phyloP scores from a whole-genome alignment of 1,140 invertebrate species.

The Triops longicaudatus region DNA sequence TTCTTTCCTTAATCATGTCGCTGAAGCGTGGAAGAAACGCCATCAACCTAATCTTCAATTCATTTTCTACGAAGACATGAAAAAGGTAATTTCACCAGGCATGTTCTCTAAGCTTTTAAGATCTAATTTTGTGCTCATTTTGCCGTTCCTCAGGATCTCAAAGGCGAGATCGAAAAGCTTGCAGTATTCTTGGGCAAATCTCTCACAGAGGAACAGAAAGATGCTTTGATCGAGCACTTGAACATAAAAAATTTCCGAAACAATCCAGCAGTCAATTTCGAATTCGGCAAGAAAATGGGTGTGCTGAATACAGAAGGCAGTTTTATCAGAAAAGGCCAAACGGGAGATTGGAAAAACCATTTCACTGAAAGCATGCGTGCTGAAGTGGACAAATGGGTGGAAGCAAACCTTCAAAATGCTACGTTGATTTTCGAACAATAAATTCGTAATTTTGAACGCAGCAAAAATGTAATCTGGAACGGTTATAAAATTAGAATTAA shows the following conservation, averaged over 20 bases:
- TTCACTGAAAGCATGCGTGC: conserved; percentile 35
- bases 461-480: too few relatives aligned
- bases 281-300: conserved; percentile 32
- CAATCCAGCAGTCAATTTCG: conserved; percentile 63
- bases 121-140: conserved; percentile 16
- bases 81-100: conserved; percentile 41
- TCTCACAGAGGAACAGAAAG: conserved; percentile 47
- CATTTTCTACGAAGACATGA: conserved; percentile 71
- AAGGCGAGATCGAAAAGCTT: conserved; percentile 52
- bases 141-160: conserved; percentile 46
- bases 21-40: conserved; percentile 57
- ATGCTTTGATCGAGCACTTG: conserved; percentile 38
- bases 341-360: conserved; percentile 42
- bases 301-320: conserved; percentile 17
- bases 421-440: not conserved
- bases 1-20: conserved; percentile 43
- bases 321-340: conserved; percentile 28
- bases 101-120: not conserved
- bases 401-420: conserved; percentile 30
- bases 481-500: too few relatives aligned
- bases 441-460: too few relatives aligned
- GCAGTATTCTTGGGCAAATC: conserved; percentile 62
- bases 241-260: conserved; percentile 53
- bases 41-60: conserved; percentile 61
- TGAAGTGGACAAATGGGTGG: conserved; percentile 36